These are phyloP conservation scores for Naso thynnoides DNA, from an alignment of 2,797 vertebrate species.

Conservation along the genomic window DNA sequence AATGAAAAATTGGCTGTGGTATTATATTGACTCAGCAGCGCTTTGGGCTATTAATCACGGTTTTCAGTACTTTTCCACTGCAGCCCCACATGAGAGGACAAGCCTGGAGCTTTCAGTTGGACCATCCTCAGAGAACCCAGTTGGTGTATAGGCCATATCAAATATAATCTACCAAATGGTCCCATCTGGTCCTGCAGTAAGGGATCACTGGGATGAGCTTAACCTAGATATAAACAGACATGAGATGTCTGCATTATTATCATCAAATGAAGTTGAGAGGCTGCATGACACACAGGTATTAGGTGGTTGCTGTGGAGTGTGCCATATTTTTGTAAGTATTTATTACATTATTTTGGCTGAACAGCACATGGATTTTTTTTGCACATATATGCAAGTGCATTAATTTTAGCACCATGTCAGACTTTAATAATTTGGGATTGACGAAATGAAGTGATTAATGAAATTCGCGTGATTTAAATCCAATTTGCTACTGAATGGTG, in stretches of 20 bases:
- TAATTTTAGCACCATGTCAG: background rate
- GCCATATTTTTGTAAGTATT: constrained; percentile 5
- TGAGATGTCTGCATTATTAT: constrained; percentile 7
- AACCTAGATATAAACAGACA: constrained; percentile 49
- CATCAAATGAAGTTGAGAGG: constrained; percentile 14
- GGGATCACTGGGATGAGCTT: constrained; percentile 18
- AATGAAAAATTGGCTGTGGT: constrained; percentile 24
- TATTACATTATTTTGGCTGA: constrained; percentile 20
- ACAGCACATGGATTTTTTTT: background rate
- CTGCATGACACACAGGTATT: background rate
- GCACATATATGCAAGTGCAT: background rate
- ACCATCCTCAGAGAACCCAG: constrained; percentile 52
- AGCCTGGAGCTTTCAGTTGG: constrained; percentile 38
- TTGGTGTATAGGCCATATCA: constrained; percentile 63
- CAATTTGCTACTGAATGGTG: too few relatives aligned
- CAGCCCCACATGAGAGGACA: constrained; percentile 22
- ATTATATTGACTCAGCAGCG: constrained; percentile 46
- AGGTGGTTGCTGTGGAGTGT: background rate
- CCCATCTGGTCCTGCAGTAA: constrained; percentile 60
- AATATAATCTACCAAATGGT: constrained; percentile 66
- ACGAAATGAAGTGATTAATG: background rate
- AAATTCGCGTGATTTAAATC: background rate
- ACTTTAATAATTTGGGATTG: background rate
- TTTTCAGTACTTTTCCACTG: constrained; percentile 61
- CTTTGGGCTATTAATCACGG: constrained; percentile 41